These are phyloP conservation scores for Agrilus mali DNA, from an alignment of 2,888 invertebrate genomes.

Conservation along the genomic window DNA sequence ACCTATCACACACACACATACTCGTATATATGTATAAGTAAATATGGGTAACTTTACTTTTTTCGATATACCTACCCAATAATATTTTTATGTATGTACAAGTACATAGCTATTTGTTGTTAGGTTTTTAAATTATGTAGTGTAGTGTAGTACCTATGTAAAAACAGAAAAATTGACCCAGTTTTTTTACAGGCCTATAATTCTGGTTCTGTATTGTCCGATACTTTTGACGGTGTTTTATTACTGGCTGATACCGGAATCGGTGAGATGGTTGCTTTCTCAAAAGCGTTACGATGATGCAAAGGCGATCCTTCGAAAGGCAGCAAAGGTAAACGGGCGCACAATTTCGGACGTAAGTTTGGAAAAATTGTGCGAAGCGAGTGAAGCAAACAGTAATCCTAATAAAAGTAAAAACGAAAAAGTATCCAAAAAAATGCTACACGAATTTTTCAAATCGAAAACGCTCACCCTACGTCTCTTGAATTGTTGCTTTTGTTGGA, in stretches of 20 bases:
- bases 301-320: slow-evolving; percentile 42
- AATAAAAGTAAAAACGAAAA: slow-evolving; percentile 5
- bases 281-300: slow-evolving; percentile 43
- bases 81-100: no score
- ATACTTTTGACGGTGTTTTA: slow-evolving; percentile 54
- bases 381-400: slow-evolving; percentile 7
- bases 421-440: slow-evolving; percentile 17
- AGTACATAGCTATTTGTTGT: no score
- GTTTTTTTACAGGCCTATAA: slow-evolving; percentile 15
- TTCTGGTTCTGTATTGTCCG: slow-evolving; percentile 45
- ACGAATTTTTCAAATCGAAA: slow-evolving; percentile 40
- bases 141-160: no score
- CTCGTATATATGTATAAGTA: no score
- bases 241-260: slow-evolving; percentile 55
- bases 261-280: slow-evolving; percentile 60
- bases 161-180: no score
- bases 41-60: no score
- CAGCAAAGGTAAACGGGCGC: slow-evolving; percentile 46
- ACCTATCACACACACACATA: no score
- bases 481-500: slow-evolving; percentile 68
- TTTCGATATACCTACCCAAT: no score
- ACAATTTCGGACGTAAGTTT: slow-evolving; percentile 20
- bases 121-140: no score
- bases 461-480: slow-evolving; percentile 41
- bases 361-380: slow-evolving; percentile 17